These are phyloP conservation scores for Antedon mediterranea DNA, from an alignment of 53 echinoderm and acorn worm species.

Conservation along the genomic window DNA sequence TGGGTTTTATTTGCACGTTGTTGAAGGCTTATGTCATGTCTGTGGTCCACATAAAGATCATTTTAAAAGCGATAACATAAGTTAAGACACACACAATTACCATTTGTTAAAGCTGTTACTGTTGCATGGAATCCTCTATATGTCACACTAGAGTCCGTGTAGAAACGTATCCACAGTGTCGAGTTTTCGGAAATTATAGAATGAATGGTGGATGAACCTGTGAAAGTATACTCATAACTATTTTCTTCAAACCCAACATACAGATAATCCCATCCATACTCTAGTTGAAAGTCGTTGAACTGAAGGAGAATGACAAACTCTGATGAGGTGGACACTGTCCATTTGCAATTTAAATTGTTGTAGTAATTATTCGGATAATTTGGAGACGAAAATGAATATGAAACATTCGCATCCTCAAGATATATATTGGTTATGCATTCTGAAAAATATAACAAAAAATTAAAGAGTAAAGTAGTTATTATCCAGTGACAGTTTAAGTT, in stretches of 20 bases:
- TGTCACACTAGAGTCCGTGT: slow-evolving; percentile 23
- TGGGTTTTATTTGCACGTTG: too few species aligned
- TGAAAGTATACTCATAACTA: neutral
- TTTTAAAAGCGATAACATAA: too few species aligned
- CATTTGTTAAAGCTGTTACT: neutral
- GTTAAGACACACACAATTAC: too few species aligned
- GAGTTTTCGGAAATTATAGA: slow-evolving; percentile 4
- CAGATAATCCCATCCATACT: slow-evolving; percentile 25
- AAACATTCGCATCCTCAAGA: too few species aligned
- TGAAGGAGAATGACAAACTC: slow-evolving; percentile 16
- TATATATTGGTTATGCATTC: too few species aligned
- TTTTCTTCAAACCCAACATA: too few species aligned
- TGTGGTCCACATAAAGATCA: too few species aligned
- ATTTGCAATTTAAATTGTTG: slow-evolving; percentile 14
- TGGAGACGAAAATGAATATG: slow-evolving; percentile 16
- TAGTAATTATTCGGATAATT: slow-evolving; percentile 37
- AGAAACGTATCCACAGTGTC: slow-evolving; percentile 14
- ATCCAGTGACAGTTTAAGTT: too few species aligned
- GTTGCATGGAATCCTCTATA: slow-evolving; percentile 21
- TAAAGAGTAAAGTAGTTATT: too few species aligned
- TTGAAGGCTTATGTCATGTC: too few species aligned
- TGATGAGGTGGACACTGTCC: slow-evolving; percentile 7
- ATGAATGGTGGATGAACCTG: neutral
- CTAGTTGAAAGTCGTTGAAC: slow-evolving; percentile 34
- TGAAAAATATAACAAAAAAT: too few species aligned